Base-by-base conservation (phyloP, 2,797 vertebrate genomes). In the Serranus cabrilla region DNA sequence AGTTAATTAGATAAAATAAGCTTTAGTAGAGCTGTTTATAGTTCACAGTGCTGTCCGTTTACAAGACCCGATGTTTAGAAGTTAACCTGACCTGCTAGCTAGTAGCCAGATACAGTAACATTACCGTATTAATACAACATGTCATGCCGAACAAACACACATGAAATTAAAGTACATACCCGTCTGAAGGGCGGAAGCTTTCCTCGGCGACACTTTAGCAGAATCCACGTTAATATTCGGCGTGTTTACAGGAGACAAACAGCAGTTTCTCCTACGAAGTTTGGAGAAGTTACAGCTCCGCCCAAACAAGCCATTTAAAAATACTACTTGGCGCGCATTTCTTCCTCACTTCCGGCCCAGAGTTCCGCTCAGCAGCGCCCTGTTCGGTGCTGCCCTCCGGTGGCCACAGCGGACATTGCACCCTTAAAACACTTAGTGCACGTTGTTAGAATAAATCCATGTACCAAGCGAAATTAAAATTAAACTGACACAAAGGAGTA, bases 241-340 rank as follows among this genome's bases (percentile, higher is more conserved):
- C 31, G 18, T 8, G 18, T 39, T 14, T 20, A 12, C 1, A 4
- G 27, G 10, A 11, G 11, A 8, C 1, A 20, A 10, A 8, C 7
- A 1, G 12, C 34, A 13, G 12, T 39, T 5, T 7, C 5, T 20
- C 11, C 27, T 1, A 4, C 18, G 0, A 1, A 20, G n/a, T 5
- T 16, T 7, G 7, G 13, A 16, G 37, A 23, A 21, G 10, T 9
- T 0, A 13, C 34, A 13, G 0, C 0, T 1, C 4, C 40, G 13
- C 13, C 13, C 0, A 21, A 59, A 25, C 57, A 11, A 42, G 2
- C 14, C 2, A 1, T 2, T 8, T 5, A 17, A 17, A 17, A 31
- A 27, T 17, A 16, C 25, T 27, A 31, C 1, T 27, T 31, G 59
- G 43, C 43, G 59, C 40, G 1, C 2, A 0, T 0, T 14, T 37